Percentiles rank a stretch among this genome's conserved stretches.
These are phyloP conservation scores for cat (Felis catus) DNA, from an alignment of 2,113 vertebrate species.

Conservation along the genomic window F.catus_Fca126_mat1.0 CM031428.1:33960501-33961000, in stretches of 20 bases:
- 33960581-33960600: background rate
- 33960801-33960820: conserved; percentile 7
- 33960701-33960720: background rate
- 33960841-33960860: background rate
- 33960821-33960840: background rate
- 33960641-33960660: background rate
- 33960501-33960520: background rate
- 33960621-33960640: background rate
- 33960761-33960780: background rate
- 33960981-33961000: background rate
- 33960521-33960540: background rate
- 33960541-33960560: background rate
- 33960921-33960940: background rate
- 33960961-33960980: background rate
- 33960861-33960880: background rate
- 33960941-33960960: background rate
- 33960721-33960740: background rate
- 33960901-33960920: background rate
- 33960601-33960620: background rate
- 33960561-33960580: background rate
- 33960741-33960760: background rate
- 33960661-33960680: conserved; percentile 4
- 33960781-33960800: background rate
- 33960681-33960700: background rate
- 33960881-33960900: background rate